Evolutionary conservation across 2,113 vertebrate species (phyloP).

Genomic region (Lagopus leucura): DNA sequence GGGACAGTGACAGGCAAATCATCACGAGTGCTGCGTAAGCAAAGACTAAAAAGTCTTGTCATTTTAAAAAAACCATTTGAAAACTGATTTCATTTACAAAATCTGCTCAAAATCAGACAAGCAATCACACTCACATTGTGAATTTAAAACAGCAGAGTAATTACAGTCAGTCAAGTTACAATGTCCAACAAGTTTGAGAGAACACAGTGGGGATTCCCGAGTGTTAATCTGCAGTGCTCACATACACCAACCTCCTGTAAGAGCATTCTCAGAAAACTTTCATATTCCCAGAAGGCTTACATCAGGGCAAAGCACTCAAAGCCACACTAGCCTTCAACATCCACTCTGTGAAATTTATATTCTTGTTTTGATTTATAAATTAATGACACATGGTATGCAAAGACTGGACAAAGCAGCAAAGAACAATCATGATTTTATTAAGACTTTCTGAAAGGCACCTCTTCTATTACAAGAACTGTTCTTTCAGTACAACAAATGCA

Average conservation of each 20-base stretch:
- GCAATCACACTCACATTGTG: not conserved
- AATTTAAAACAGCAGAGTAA: not conserved
- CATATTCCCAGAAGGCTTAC: not conserved
- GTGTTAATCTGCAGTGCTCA: not conserved
- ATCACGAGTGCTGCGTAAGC: not conserved
- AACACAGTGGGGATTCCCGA: not conserved
- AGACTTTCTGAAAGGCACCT: not conserved
- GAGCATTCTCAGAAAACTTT: not conserved
- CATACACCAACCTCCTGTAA: not conserved
- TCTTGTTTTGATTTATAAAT: slow-evolving; percentile 9
- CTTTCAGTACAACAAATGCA: not conserved
- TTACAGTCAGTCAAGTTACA: not conserved
- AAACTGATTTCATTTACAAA: not conserved
- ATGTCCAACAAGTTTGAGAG: not conserved
- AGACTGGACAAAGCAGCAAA: not conserved
- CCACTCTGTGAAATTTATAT: not conserved
- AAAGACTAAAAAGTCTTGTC: not conserved
- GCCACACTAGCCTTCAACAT: not conserved
- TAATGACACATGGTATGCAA: not conserved
- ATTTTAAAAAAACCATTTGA: not conserved
- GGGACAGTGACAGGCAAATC: not conserved
- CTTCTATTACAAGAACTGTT: not conserved
- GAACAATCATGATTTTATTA: not conserved
- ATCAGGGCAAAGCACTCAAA: not conserved
- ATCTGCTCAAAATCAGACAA: not conserved